A percentile compares a stretch with the other conserved stretches of the same genome.
These are phyloP conservation scores for Calosoma granatense DNA, from an alignment of 1,140 invertebrate species.

Conservation along the genomic window DNA sequence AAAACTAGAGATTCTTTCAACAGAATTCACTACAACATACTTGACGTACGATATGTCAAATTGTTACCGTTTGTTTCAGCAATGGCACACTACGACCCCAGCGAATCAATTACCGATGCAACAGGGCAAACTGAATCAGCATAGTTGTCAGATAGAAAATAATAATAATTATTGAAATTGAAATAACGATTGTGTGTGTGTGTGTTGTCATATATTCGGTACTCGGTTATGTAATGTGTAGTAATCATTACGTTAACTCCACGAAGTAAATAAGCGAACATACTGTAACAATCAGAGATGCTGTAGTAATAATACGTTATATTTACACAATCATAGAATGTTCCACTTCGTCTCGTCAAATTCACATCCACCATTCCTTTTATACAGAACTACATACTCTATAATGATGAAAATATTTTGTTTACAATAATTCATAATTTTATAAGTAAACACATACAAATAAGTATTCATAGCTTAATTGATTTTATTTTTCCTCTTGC, in stretches of 20 bases:
- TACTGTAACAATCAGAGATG: slow-evolving; percentile 3
- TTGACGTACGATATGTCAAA: too few relatives aligned
- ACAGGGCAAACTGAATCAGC: too few relatives aligned
- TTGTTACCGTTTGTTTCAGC: too few relatives aligned
- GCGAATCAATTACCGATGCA: too few relatives aligned
- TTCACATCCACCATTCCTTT: slow-evolving; percentile 14
- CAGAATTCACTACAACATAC: too few relatives aligned
- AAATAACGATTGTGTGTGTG: too few relatives aligned
- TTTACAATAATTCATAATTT: slow-evolving; percentile 20
- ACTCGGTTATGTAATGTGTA: background rate
- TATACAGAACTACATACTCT: slow-evolving; percentile 21
- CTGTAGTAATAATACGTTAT: slow-evolving; percentile 16
- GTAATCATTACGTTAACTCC: slow-evolving; percentile 15
- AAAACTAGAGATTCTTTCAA: too few relatives aligned
- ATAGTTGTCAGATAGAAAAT: too few relatives aligned
- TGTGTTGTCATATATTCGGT: background rate
- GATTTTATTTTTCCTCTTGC: background rate
- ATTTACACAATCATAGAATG: slow-evolving; percentile 25
- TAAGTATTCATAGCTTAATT: slow-evolving; percentile 17
- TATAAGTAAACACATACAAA: slow-evolving; percentile 23
- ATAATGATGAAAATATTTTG: slow-evolving; percentile 27
- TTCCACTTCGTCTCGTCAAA: slow-evolving; percentile 16
- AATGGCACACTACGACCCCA: too few relatives aligned
- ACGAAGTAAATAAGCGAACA: slow-evolving; percentile 9
- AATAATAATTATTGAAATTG: too few relatives aligned